Conservation (phyloP, 2,797 vertebrate species). For the Hydrophis major region DNA sequence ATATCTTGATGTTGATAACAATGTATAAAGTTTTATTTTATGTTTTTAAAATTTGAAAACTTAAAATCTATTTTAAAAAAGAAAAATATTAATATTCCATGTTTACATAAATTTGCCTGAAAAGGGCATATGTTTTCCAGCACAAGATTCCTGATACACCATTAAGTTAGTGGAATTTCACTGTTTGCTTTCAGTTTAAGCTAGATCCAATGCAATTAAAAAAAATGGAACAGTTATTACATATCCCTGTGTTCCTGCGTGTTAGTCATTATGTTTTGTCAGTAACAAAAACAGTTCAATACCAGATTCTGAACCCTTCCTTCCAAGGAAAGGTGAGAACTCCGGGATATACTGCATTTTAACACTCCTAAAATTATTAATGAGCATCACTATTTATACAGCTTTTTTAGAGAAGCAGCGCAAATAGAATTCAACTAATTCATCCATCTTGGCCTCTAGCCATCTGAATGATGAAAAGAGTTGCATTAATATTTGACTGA, state of each 20-base stretch:
- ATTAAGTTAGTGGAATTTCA: neutral
- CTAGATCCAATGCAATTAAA: neutral
- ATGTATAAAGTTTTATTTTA: too few relatives aligned
- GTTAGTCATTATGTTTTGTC: neutral
- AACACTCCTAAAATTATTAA: neutral
- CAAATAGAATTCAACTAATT: neutral
- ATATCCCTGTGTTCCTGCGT: neutral
- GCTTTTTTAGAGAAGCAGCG: neutral
- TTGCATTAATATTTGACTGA: neutral
- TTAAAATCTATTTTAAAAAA: too few relatives aligned
- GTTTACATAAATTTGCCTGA: neutral
- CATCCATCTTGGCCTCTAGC: neutral
- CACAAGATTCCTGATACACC: neutral
- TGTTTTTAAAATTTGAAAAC: too few relatives aligned
- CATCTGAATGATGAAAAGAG: neutral
- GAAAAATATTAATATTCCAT: neutral
- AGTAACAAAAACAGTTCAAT: neutral
- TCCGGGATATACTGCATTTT: neutral
- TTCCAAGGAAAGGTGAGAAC: neutral
- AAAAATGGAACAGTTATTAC: neutral
- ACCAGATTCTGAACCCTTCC: neutral
- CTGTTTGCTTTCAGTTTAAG: neutral
- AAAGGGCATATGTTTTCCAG: neutral
- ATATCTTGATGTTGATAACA: too few relatives aligned
- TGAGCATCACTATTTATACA: neutral